Percentiles rank a stretch among this genome's conserved stretches.
Conservation (phyloP, 2,888 invertebrate genomes). For the Drosophila robusta region DNA sequence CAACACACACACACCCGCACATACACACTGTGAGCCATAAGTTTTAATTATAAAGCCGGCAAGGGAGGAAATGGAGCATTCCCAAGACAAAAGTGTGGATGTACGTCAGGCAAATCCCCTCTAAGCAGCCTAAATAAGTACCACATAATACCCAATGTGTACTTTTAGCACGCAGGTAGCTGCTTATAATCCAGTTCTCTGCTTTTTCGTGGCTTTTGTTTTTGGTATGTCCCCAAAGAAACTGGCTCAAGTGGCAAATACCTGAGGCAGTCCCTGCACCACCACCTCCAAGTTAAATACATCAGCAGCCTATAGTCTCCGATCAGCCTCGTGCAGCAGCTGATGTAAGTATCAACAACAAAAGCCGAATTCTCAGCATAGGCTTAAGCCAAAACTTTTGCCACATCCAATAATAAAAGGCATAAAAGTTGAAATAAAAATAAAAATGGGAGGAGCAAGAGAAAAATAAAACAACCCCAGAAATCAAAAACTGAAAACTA, state of each 20-base stretch:
- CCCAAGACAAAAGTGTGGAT: slow-evolving; percentile 18
- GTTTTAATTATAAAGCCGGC: slow-evolving; percentile 70
- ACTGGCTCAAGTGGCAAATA: slow-evolving; percentile 50
- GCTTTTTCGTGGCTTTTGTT: slow-evolving; percentile 17
- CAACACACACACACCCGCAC: slow-evolving; percentile 7
- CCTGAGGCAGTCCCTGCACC: slow-evolving; percentile 6
- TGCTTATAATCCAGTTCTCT: slow-evolving; percentile 8
- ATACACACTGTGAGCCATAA: slow-evolving; percentile 53
- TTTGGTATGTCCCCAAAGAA: slow-evolving; percentile 60
- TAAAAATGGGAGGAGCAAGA: slow-evolving; percentile 28
- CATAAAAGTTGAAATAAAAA: slow-evolving; percentile 21
- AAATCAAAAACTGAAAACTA: slow-evolving; percentile 71
- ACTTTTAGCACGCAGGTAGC: slow-evolving; percentile 39
- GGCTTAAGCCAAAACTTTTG: slow-evolving; percentile 61
- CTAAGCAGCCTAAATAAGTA: slow-evolving; percentile 76
- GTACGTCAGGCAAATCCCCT: slow-evolving; percentile 59
- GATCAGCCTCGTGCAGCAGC: slow-evolving; percentile 49
- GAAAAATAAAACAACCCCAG: slow-evolving; percentile 42
- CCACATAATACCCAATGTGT: slow-evolving; percentile 72
- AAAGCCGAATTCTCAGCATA: slow-evolving; percentile 47
- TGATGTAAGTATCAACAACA: slow-evolving; percentile 63
- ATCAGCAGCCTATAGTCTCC: slow-evolving; percentile 15
- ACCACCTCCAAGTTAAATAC: background rate
- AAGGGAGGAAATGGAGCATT: slow-evolving; percentile 10
- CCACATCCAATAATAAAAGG: slow-evolving; percentile 30